A percentile compares a stretch with the other conserved stretches of the same genome.
phyloP scores from a whole-genome alignment of 2,797 vertebrate species.

The Delichon dasypus region DNA sequence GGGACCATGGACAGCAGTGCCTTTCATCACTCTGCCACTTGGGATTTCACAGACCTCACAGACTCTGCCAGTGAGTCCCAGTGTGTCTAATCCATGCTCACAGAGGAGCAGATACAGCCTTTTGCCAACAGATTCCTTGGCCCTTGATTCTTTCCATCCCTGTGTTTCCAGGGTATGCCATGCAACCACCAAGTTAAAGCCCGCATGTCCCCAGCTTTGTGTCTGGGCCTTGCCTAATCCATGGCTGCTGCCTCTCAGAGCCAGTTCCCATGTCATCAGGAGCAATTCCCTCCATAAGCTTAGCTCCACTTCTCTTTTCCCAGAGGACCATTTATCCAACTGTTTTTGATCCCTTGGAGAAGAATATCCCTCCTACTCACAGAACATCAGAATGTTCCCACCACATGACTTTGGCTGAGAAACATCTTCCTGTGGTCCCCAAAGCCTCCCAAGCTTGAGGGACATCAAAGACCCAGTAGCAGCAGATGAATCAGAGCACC shows the following conservation, averaged over 20 bases:
- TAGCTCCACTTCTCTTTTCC: background rate
- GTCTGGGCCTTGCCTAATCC: background rate
- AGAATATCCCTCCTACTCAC: background rate
- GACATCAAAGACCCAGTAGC: background rate
- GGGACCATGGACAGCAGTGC: background rate
- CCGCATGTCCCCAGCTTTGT: background rate
- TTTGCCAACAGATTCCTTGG: background rate
- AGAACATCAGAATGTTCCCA: rapidly evolving
- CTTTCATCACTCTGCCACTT: background rate
- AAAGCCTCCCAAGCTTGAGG: background rate
- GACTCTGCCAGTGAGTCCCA: background rate
- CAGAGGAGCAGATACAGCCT: background rate
- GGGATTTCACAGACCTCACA: background rate
- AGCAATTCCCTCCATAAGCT: background rate
- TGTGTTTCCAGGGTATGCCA: background rate
- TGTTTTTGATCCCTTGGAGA: background rate
- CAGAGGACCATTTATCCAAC: background rate
- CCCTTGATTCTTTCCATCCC: background rate
- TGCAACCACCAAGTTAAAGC: background rate
- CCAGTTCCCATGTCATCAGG: background rate
- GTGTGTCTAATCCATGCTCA: background rate
- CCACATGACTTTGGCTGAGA: background rate
- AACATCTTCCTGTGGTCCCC: background rate
- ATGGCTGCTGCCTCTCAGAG: background rate
- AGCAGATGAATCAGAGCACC: background rate